A percentile compares a stretch with the other conserved stretches of the same genome.
Evolutionary conservation across 2,888 invertebrate genomes (phyloP).

Genomic region (Mamestra brassicae): DNA sequence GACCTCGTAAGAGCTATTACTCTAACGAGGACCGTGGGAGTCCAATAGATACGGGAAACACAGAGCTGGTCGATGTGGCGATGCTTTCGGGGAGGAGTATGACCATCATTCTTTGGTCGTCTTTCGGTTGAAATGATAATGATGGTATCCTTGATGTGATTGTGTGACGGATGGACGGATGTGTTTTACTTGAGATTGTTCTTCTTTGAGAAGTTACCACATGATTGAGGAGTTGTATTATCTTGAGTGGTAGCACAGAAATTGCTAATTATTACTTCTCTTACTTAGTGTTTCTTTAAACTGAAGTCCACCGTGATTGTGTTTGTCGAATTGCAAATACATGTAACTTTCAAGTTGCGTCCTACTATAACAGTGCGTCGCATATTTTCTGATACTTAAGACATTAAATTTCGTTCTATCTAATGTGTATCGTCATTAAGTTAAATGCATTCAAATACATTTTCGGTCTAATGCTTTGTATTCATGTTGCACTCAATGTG

Average conservation of each 20-base stretch:
- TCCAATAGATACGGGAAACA: not conserved
- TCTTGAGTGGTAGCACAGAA: too few species aligned
- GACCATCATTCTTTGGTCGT: too few species aligned
- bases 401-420: slow-evolving; percentile 77
- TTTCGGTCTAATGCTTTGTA: slow-evolving; percentile 11
- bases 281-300: not conserved
- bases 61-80: not conserved
- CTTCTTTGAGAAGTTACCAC: too few species aligned
- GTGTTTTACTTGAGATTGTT: too few species aligned
- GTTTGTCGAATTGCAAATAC: not conserved
- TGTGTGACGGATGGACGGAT: too few species aligned
- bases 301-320: not conserved
- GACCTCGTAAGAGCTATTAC: too few species aligned
- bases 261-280: too few species aligned
- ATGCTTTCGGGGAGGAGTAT: too few species aligned
- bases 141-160: too few species aligned
- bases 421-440: slow-evolving; percentile 79
- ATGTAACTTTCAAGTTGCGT: not conserved
- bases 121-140: too few species aligned
- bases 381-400: slow-evolving; percentile 69
- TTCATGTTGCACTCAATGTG: slow-evolving; percentile 8
- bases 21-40: too few species aligned
- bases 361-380: slow-evolving; percentile 9
- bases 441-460: slow-evolving; percentile 46
- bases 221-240: too few species aligned